A percentile compares a stretch with the other conserved stretches of the same genome.
These are phyloP conservation scores for Diceros bicornis DNA, from an alignment of 2,797 vertebrate species.

Conservation along the genomic window DNA sequence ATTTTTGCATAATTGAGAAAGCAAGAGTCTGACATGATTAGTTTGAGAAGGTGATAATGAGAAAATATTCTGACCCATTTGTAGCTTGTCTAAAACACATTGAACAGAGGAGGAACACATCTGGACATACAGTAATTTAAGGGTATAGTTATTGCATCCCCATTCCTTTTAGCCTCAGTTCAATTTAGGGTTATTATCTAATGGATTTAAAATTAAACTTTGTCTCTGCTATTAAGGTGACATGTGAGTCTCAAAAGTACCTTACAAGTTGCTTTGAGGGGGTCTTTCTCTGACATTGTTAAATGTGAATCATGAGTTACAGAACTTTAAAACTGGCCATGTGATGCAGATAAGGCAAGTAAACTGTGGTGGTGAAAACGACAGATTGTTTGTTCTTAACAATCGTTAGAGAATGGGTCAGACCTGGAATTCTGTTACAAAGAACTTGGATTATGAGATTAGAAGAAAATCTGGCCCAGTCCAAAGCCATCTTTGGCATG, in stretches of 20 bases:
- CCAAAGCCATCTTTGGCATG: neutral
- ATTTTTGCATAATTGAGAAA: constrained; percentile 51
- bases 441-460: neutral
- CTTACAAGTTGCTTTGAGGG: neutral
- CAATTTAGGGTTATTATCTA: neutral
- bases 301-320: neutral
- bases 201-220: constrained; percentile 19
- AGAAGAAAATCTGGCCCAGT: neutral
- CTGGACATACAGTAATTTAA: neutral
- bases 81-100: neutral
- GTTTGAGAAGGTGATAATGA: constrained; percentile 65
- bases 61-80: constrained; percentile 50
- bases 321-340: neutral
- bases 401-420: neutral
- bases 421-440: neutral
- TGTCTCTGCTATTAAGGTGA: neutral
- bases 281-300: neutral
- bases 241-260: neutral
- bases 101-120: neutral
- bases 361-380: neutral
- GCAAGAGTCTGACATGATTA: neutral
- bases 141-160: neutral
- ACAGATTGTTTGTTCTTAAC: neutral
- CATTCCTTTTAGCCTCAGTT: neutral
- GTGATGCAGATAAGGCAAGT: neutral